These are phyloP conservation scores for Parauchenoglanis ngamensis DNA, from an alignment of 2,797 vertebrate genomes.

Conservation along the genomic window DNA sequence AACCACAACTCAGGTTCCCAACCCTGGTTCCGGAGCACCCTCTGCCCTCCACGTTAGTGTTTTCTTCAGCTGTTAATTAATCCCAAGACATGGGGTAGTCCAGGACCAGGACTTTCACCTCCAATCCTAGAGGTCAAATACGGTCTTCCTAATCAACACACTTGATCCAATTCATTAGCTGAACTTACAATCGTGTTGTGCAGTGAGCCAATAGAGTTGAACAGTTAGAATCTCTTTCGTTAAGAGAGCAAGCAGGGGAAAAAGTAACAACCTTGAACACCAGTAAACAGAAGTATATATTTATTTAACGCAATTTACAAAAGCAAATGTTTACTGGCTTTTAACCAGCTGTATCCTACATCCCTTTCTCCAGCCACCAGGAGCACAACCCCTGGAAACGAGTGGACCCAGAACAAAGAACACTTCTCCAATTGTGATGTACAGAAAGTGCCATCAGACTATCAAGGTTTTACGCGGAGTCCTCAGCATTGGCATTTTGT, in stretches of 20 bases:
- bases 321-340: conserved; percentile 63
- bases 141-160: not conserved
- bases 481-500: conserved; percentile 61
- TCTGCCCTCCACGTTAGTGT: not conserved
- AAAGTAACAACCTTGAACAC: conserved; percentile 59
- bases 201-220: no score
- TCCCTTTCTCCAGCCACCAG: conserved; percentile 62
- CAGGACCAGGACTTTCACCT: not conserved
- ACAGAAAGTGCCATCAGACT: conserved; percentile 57
- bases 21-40: not conserved
- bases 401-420: conserved; percentile 63
- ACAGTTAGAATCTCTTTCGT: no score
- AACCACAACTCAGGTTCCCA: not conserved
- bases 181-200: not conserved
- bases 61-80: not conserved
- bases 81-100: not conserved
- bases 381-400: conserved; percentile 58
- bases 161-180: not conserved
- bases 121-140: not conserved
- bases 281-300: conserved; percentile 69
- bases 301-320: conserved; percentile 81
- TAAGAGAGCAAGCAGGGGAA: not conserved
- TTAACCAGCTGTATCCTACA: conserved; percentile 62
- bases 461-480: conserved; percentile 39
- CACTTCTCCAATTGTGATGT: conserved; percentile 47